Base-by-base conservation (phyloP, 2,113 vertebrate genomes). In the Phrynocephalus versicolor region DNA sequence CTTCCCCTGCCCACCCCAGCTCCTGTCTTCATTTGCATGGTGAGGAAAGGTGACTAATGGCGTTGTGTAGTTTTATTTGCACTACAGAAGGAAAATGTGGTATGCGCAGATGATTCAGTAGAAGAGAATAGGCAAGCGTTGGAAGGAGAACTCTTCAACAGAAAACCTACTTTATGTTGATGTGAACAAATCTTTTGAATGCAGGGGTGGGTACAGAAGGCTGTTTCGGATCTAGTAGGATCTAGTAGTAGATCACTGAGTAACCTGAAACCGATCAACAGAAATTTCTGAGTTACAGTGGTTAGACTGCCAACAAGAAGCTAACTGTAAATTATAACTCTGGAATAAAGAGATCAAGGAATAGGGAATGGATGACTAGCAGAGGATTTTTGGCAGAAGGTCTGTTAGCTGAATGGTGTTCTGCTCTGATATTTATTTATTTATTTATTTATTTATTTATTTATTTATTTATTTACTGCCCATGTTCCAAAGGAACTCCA, bases 11-110 rank as follows among this genome's bases (percentile, higher is more conserved):
- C 14, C 19, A 13, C 12, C 23, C 16, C 13, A 15, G 9, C 27
- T 69, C 55, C 35, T 33, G 23, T 58, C 41, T 45, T 71, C 83
- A 39, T 41, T 81, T 79, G 19, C 67, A 62, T 23, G 18, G 30
- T 30, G 85, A 80, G 30, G 64, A 71, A 84, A 85, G 25, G 62
- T 6, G 86, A 15, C 60, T 86, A 88, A 85, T 78, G 1, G 67
- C 58, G 69, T 41, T 72, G 74, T 64, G 83, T 27, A 16, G 51
- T 77, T 33, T 37, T 62, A 88, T 79, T 74, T 74, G 69, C 45
- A 41, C 37, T 85, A 64, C 75, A 89, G 76, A 82, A 89, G 86
- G 33, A 84, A 4, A 83, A 9, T 0, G 14, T 12, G 58, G 23
- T 30, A 80, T 65, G 6, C 58, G 65, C 19, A 81, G 65, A 73